Conservation (phyloP, 2,797 vertebrate species). For the Leptodactylus fallax region DNA sequence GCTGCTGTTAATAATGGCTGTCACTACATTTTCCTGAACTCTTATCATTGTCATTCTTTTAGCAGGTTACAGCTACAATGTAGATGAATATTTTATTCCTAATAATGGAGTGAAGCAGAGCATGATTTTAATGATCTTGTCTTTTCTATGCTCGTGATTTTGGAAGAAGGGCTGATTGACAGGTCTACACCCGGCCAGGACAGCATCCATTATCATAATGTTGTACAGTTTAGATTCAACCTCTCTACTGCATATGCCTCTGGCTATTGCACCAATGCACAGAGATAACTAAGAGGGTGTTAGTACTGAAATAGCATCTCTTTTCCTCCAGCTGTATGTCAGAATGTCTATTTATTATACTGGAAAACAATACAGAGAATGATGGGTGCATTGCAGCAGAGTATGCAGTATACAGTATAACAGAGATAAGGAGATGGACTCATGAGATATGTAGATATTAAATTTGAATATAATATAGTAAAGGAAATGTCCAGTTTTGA, state of each 20-base stretch:
- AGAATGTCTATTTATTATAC: conserved; percentile 25
- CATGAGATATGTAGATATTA: background rate
- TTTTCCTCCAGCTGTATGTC: conserved; percentile 15
- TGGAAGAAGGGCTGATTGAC: conserved; percentile 40
- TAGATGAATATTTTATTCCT: conserved; percentile 6
- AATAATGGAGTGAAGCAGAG: conserved; percentile 6
- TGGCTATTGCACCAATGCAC: conserved; percentile 28
- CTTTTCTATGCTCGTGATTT: conserved; percentile 11
- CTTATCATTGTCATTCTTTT: conserved; percentile 12
- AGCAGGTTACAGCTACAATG: background rate
- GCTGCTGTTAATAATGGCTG: too few species aligned
- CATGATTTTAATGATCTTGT: conserved; percentile 27
- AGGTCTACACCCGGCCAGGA: conserved; percentile 24
- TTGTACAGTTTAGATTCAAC: conserved; percentile 38
- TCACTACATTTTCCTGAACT: background rate
- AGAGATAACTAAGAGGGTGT: conserved; percentile 33
- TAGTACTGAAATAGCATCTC: conserved; percentile 30
- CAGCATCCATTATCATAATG: conserved; percentile 50
- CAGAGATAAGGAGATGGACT: background rate
- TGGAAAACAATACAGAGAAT: background rate
- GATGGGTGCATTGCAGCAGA: background rate
- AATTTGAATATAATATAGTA: too few species aligned
- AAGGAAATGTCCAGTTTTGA: too few species aligned
- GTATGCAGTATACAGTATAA: background rate
- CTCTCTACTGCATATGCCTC: conserved; percentile 5